Evolutionary conservation across 1,140 invertebrate genomes (phyloP), one percentile per base, ranked within the genome.

Genomic region (Aphelenchoides fujianensis): DNA sequence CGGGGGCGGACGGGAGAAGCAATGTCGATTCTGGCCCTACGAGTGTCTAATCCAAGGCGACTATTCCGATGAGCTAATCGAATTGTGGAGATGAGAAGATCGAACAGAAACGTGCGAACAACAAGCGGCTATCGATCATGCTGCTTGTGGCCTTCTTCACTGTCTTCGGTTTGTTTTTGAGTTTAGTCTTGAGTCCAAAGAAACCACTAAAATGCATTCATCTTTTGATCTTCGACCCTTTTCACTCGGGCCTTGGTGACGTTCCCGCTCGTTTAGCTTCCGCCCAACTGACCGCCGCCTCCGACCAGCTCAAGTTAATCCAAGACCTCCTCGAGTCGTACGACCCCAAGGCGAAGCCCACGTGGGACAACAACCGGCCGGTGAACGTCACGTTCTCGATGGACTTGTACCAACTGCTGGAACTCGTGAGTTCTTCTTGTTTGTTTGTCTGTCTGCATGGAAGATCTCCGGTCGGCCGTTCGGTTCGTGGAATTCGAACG

Each of bases 201-300:
- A 48, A 48, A 48, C 12, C 12, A 48, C 41, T 12, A 16, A 48
- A 48, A 16, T 48, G 12, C 12, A 16, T 16, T 48, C 41, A 16
- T 12, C 41, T 48, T 48, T 48, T 48, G 12, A 23, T 23, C 41
- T 48, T 48, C 12, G n/a, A n/a, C n/a, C n/a, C n/a, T 48, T 48
- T 48, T 23, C 41, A n/a, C n/a, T n/a, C n/a, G n/a, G n/a, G n/a
- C n/a, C 41, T 48, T 48, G 41, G 12, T 16, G 41, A 91, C 85
- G 19, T 92, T 87, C 94, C 81, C 97, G 94, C 85, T 97, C 94
- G 3, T 95, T 95, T 74, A 97, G 85, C 86, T 98, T 98, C 86
- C 95, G 94, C 89, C 96, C 96, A 85, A 98, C 98, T 1, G 92
- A 32, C 55, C 5, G 34, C 19, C 5, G 55, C 55, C 27, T 70